Evolutionary conservation across 2,113 vertebrate species (phyloP), one percentile per base, ranked within the genome.

Genomic region (Egretta garzetta): DNA sequence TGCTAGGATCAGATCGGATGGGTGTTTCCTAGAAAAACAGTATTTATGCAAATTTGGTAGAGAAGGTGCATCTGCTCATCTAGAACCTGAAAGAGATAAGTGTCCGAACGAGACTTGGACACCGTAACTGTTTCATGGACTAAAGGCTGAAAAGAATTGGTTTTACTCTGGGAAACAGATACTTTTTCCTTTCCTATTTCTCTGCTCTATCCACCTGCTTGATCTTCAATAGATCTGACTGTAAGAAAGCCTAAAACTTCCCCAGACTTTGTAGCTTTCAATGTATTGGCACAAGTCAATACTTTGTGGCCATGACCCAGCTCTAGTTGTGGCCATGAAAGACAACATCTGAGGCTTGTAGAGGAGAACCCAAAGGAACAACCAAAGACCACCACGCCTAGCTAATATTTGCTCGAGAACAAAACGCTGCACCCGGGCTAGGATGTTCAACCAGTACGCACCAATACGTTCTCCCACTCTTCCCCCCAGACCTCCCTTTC

Each of bases 271-370:
- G 17, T 3, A 49, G 22, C 74, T 45, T 53, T 52, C 82, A 37
- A 2, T 3, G 12, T 3, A 28, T 9, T 22, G 59, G 14, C 71
- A 58, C 1, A 1, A 70, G 33, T 16, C 79, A n/a, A 0, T 32
- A 24, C n/a, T 50, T 26, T 4, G 27, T 37, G 49, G 49, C 68
- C 49, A 5, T 20, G 22, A 37, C 1, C 27, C 73, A 15, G 8
- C 23, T 45, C 47, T 26, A 35, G 14, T 8, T 68, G 4, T 21
- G 33, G 3, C 35, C 85, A 24, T 5, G 18, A 32, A 32, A 37
- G 41, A 68, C 60, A 80, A 27, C 45, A 73, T 5, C 63, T 19
- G 77, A 86, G 37, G 53, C 63, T 71, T 73, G 10, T 2, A 9
- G 4, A 33, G 27, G 68, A 93, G 30, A 68, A 43, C 30, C 30